A percentile compares a stretch with the other conserved stretches of the same genome.
phyloP scores from a whole-genome alignment of 2,113 vertebrate genomes.

The Rhinoderma darwinii region DNA sequence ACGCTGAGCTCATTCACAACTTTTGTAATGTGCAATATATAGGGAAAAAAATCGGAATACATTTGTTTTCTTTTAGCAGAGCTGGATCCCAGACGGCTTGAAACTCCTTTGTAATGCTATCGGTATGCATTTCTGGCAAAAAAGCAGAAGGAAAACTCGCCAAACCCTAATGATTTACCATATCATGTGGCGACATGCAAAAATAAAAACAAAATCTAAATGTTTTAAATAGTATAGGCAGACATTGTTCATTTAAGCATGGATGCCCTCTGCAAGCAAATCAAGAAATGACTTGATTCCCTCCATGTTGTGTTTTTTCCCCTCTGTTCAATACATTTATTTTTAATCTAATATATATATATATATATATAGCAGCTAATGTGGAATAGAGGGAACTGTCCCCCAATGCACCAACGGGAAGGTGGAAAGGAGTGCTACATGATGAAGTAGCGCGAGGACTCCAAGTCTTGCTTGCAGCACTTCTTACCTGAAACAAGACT shows the following conservation, averaged over 20 bases:
- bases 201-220: not conserved
- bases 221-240: not conserved
- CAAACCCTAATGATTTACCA: constrained; percentile 17
- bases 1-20: not conserved
- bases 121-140: constrained; percentile 25
- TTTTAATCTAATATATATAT: too few species aligned
- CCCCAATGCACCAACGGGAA: too few species aligned
- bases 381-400: too few species aligned
- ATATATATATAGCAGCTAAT: too few species aligned
- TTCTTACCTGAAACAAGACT: too few species aligned
- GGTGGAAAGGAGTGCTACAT: too few species aligned
- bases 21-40: not conserved
- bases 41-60: not conserved
- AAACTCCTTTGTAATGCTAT: constrained; percentile 18
- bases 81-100: not conserved
- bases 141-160: constrained; percentile 2
- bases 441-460: too few species aligned
- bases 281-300: not conserved
- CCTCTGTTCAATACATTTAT: too few species aligned
- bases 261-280: not conserved
- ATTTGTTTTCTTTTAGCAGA: not conserved
- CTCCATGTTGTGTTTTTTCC: not conserved
- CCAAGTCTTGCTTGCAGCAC: too few species aligned
- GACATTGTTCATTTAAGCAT: not conserved
- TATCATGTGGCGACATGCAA: constrained; percentile 14